Base-by-base conservation (phyloP, 2,797 vertebrate genomes). In the Rachycentron canadum region DNA sequence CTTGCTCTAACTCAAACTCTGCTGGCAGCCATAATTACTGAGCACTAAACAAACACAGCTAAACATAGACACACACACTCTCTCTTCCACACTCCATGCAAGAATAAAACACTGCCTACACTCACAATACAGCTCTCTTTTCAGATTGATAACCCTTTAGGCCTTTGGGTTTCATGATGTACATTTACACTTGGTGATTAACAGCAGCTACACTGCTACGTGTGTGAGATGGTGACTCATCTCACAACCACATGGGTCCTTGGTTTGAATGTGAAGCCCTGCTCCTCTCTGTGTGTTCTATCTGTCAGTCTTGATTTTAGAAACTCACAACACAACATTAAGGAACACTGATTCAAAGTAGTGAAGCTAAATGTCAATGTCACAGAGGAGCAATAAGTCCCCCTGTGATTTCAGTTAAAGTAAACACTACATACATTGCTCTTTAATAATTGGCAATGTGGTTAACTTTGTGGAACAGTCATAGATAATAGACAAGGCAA, bases 11-110 rank as follows among this genome's bases (percentile, higher is more conserved):
- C 84, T 88, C 58, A 78, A 83, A 76, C 78, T 73, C 38, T 76
- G 65, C 81, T 81, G 79, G 82, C 80, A 78, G 85, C 83, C 77
- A 81, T 90, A 91, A 90, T 93, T 89, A 91, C 73, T 43, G 56
- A 72, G 78, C 74, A 67, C 86, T 79, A 82, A 84, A 89, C 85
- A 87, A 89, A 90, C 80, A 76, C 72, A 76, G 87, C 83, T 91
- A 90, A 89, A 91, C 76, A 79, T 72, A 89, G 76, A 71, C 45
- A 70, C 73, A 34, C 26, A 55, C 47, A 65, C 58, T 75, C 61
- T 58, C 16, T 53, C 57, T 30, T 67, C 2, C 80, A 69, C 77
- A 76, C 66, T 45, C 41, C 57, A 58, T 79, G 47, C 56, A 62
- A 69, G 67, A 76, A 75, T 69, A 56, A 75, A 81, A 76, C 50